phyloP scores from a whole-genome alignment of 2,888 invertebrate species.

The Troilus luridus region DNA sequence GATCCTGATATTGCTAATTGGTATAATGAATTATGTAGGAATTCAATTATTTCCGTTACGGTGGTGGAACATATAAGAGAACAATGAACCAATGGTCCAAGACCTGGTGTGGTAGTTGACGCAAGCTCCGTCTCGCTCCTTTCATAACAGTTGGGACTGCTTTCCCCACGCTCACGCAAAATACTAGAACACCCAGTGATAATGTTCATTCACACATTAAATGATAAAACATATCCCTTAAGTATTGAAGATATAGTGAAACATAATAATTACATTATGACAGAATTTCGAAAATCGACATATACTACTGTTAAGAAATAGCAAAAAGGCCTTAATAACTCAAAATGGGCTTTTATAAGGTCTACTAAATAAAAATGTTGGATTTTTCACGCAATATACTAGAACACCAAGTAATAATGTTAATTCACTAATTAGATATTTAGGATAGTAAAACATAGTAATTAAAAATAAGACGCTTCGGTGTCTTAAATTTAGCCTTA shows the following conservation, averaged over 20 bases:
- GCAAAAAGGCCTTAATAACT: too few relatives aligned
- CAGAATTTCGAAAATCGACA: too few relatives aligned
- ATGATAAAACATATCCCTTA: too few relatives aligned
- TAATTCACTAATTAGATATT: too few relatives aligned
- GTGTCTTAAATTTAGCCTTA: too few relatives aligned
- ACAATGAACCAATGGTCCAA: constrained; percentile 39
- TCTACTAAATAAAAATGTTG: too few relatives aligned
- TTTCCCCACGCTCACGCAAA: constrained; percentile 28
- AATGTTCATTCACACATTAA: not conserved
- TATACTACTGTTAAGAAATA: too few relatives aligned
- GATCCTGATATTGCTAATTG: not conserved
- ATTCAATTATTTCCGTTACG: not conserved
- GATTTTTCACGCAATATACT: too few relatives aligned
- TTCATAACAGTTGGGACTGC: constrained; percentile 30
- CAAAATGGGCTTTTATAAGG: too few relatives aligned
- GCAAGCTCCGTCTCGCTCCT: constrained; percentile 2
- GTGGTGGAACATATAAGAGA: not conserved
- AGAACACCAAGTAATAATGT: too few relatives aligned
- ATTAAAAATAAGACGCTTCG: too few relatives aligned
- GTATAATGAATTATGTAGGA: not conserved
- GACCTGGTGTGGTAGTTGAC: constrained; percentile 30
- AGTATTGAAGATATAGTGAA: not conserved
- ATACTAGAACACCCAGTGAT: not conserved
- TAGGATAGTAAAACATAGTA: too few relatives aligned
- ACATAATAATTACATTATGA: not conserved